A percentile compares a stretch with the other conserved stretches of the same genome.
Evolutionary conservation across 35 echinoderm and acorn worm genomes (phyloP).

Genomic region (Lytechinus variegatus): DNA sequence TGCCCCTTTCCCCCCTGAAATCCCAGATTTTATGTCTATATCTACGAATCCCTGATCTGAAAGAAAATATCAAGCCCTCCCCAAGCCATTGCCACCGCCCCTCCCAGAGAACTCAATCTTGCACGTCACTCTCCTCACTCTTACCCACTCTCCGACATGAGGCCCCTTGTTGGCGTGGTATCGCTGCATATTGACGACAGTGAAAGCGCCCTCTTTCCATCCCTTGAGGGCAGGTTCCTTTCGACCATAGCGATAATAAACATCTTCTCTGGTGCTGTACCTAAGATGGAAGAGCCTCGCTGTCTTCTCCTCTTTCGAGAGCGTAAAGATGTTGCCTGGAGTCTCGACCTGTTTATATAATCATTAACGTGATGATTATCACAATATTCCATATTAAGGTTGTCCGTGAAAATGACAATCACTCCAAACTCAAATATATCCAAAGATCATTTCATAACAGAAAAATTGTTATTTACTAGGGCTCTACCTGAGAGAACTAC

Average conservation of each 20-base stretch:
- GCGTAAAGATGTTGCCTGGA: slow-evolving; percentile 16
- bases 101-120: too few species aligned
- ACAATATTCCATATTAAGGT: not conserved
- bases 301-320: slow-evolving; percentile 18
- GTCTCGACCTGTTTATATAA: slow-evolving; percentile 42
- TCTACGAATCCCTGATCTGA: too few species aligned
- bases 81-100: too few species aligned
- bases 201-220: slow-evolving; percentile 61
- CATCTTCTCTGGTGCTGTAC: slow-evolving; percentile 58
- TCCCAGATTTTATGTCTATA: too few species aligned
- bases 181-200: slow-evolving; percentile 56
- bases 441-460: too few species aligned
- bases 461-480: too few species aligned
- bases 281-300: slow-evolving; percentile 54
- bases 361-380: not conserved
- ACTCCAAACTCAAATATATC: too few species aligned
- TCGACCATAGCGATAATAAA: slow-evolving; percentile 56
- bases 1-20: too few species aligned
- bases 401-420: too few species aligned
- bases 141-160: slow-evolving; percentile 29
- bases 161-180: slow-evolving; percentile 55
- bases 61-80: too few species aligned
- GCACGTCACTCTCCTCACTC: not conserved
- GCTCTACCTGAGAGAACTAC: too few species aligned
- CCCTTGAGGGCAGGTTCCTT: slow-evolving; percentile 45